Evolutionary conservation across 2,797 vertebrate genomes (phyloP).

Genomic region (Epinephelus malabaricus): DNA sequence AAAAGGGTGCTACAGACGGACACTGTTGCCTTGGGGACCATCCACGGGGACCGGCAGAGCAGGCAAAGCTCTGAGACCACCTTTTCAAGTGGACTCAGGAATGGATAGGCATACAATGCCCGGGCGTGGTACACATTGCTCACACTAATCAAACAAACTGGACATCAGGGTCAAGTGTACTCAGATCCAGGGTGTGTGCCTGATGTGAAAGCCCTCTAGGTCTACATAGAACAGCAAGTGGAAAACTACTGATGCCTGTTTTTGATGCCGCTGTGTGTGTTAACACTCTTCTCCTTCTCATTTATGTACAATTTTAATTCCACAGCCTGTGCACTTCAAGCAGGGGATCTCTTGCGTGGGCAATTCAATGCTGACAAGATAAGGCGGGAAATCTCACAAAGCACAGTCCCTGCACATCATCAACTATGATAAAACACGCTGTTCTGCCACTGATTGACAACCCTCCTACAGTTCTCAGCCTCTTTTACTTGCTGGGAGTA

Average conservation of each 20-base stretch:
- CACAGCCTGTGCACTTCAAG: slow-evolving; percentile 36
- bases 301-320: slow-evolving; percentile 39
- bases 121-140: no score
- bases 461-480: slow-evolving; percentile 55
- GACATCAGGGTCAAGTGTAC: no score
- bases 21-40: no score
- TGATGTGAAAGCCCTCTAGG: neutral
- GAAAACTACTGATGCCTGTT: slow-evolving; percentile 10
- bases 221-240: neutral
- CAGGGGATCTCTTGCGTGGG: slow-evolving; percentile 55
- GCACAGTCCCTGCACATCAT: slow-evolving; percentile 51
- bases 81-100: no score
- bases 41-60: no score
- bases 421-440: slow-evolving; percentile 51
- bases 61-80: no score
- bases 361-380: slow-evolving; percentile 69
- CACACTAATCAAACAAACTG: no score
- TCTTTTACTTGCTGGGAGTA: slow-evolving; percentile 39
- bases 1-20: no score
- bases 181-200: no score
- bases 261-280: slow-evolving; percentile 18
- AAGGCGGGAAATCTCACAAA: slow-evolving; percentile 60
- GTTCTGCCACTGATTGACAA: slow-evolving; percentile 52
- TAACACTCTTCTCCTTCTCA: slow-evolving; percentile 28
- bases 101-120: no score